phyloP scores from a whole-genome alignment of 2,113 vertebrate species.

The Sciurus niger region DNA sequence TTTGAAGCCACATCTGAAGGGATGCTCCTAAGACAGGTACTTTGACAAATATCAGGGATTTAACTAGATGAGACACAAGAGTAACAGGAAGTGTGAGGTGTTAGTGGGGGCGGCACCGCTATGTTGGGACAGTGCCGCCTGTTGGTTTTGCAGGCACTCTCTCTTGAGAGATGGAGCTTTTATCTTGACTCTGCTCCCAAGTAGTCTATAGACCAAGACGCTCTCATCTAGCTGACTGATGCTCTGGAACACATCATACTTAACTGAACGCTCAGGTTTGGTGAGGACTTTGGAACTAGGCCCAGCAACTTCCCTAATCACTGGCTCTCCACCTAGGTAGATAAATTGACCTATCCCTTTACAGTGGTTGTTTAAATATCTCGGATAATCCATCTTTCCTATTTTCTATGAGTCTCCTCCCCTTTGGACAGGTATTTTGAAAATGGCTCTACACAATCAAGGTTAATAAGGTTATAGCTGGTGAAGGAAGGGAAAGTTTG shows the following conservation, averaged over 20 bases:
- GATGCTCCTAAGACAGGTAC: not conserved
- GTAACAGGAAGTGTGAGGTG: not conserved
- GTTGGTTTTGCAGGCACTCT: not conserved
- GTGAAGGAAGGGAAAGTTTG: not conserved
- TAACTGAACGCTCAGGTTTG: not conserved
- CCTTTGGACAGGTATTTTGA: not conserved
- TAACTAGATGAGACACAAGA: not conserved
- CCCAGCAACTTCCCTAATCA: no score
- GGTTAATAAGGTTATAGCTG: not conserved
- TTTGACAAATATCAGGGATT: not conserved
- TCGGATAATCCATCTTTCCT: not conserved
- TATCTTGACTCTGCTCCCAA: no score
- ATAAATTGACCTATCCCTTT: not conserved
- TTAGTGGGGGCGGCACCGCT: no score
- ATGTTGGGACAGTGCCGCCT: accelerated
- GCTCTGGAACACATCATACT: not conserved
- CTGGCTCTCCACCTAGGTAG: not conserved
- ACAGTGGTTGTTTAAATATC: not conserved
- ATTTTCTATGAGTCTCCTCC: not conserved
- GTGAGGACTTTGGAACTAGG: not conserved
- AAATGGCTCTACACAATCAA: not conserved
- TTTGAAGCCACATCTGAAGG: not conserved
- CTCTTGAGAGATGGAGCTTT: not conserved
- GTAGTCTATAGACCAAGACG: not conserved
- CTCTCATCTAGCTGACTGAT: not conserved